Evolutionary conservation across 2,113 vertebrate species (phyloP).

Genomic region (Etheostoma cragini): DNA sequence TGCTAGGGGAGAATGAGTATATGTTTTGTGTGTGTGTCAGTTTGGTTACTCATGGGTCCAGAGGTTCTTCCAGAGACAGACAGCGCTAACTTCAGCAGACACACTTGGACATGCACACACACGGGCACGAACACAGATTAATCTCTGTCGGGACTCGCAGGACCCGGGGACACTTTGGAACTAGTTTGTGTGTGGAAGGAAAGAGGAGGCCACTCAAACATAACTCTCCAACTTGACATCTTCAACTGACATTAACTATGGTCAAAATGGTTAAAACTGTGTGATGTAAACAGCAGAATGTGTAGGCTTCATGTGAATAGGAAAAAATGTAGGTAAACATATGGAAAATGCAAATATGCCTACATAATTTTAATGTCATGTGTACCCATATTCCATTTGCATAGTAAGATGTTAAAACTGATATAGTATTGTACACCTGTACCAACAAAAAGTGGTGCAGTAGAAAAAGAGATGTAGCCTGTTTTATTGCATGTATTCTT

Average conservation of each 20-base stretch:
- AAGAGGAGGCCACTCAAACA: conserved; percentile 36
- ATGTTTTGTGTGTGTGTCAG: conserved; percentile 34
- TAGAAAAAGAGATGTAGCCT: no score
- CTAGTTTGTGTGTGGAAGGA: conserved; percentile 65
- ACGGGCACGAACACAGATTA: conserved; percentile 40
- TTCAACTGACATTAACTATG: neutral
- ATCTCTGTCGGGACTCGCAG: conserved; percentile 64
- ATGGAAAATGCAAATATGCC: neutral
- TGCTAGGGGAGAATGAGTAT: no score
- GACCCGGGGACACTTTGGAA: conserved; percentile 63
- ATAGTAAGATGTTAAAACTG: no score
- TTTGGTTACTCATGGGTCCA: conserved; percentile 76
- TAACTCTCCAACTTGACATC: conserved; percentile 26
- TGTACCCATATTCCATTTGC: neutral
- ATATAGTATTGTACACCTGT: neutral
- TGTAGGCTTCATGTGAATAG: neutral
- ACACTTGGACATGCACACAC: conserved; percentile 26
- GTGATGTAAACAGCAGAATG: neutral
- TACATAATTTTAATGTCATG: no score
- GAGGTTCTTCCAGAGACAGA: conserved; percentile 68
- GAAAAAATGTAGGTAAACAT: neutral
- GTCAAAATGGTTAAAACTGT: neutral
- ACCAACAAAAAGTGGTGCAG: neutral
- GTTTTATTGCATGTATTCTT: neutral
- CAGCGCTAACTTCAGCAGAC: conserved; percentile 71